These are phyloP conservation scores for Poeciliopsis occidentalis DNA, from an alignment of 2,113 vertebrate species.

Conservation along the genomic window DNA sequence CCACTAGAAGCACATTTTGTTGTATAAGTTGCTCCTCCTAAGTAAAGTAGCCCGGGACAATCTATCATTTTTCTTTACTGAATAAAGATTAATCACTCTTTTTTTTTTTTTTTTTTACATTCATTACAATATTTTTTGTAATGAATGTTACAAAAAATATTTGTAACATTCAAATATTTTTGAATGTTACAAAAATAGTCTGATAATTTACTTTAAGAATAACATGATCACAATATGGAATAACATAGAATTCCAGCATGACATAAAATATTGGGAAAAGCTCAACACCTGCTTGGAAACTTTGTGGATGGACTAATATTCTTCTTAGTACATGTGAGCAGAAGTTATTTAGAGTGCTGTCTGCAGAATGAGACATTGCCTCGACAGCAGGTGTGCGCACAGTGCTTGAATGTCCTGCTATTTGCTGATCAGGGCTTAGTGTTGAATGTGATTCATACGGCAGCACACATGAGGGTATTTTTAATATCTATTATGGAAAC, in stretches of 20 bases:
- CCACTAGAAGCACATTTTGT: background rate
- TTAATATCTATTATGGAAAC: slow-evolving; percentile 18
- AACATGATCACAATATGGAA: background rate
- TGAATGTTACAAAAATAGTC: too few species aligned
- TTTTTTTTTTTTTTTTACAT: too few species aligned
- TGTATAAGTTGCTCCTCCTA: background rate
- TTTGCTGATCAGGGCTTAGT: slow-evolving; percentile 24
- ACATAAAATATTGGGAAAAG: too few species aligned
- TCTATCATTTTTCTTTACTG: background rate
- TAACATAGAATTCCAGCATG: background rate
- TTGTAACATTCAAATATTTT: too few species aligned
- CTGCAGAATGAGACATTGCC: slow-evolving; percentile 5
- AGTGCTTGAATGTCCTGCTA: slow-evolving; percentile 28
- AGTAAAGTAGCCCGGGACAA: background rate
- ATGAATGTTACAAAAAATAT: too few species aligned
- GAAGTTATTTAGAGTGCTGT: slow-evolving; percentile 1
- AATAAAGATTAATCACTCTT: too few species aligned
- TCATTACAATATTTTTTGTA: too few species aligned
- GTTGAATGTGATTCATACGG: slow-evolving; percentile 40
- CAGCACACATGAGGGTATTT: slow-evolving; percentile 23
- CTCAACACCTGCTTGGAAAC: too few species aligned
- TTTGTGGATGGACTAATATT: too few species aligned
- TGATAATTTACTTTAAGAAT: background rate
- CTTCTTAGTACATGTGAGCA: too few species aligned
- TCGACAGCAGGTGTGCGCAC: slow-evolving; percentile 5